A percentile compares a stretch with the other conserved stretches of the same genome.
Evolutionary conservation across 2,113 vertebrate genomes (phyloP).

Genomic region (Semnopithecus entellus): DNA sequence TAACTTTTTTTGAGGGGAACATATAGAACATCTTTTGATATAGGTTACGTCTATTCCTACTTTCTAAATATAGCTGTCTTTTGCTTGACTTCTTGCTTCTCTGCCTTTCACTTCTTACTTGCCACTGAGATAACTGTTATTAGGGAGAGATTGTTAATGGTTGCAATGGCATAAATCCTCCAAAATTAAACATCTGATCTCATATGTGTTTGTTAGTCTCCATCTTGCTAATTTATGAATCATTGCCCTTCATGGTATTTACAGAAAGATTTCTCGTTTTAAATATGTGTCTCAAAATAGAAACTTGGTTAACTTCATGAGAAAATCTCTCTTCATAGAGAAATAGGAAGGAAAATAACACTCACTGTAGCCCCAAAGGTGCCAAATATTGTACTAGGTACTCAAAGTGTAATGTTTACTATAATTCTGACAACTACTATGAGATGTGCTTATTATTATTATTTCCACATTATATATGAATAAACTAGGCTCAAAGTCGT

Average conservation of each 20-base stretch:
- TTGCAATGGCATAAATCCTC: not conserved
- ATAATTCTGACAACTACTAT: not conserved
- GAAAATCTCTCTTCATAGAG: not conserved
- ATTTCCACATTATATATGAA: not conserved
- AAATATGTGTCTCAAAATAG: slow-evolving; percentile 26
- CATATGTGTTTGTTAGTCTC: not conserved
- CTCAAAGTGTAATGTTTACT: not conserved
- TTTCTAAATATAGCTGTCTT: not conserved
- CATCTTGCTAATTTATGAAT: slow-evolving; percentile 51
- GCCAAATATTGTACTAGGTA: not conserved
- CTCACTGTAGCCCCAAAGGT: not conserved
- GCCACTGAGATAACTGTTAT: not conserved
- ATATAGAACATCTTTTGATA: not conserved
- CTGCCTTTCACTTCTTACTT: not conserved
- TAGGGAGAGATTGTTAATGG: not conserved
- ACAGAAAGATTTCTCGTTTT: slow-evolving; percentile 21
- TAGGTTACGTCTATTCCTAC: not conserved
- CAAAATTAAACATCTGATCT: slow-evolving; percentile 22
- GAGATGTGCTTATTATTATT: not conserved
- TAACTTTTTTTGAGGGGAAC: not conserved
- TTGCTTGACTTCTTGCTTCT: not conserved
- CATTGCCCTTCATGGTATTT: slow-evolving; percentile 31
- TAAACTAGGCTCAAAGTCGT: not conserved
- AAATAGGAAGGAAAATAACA: not conserved
- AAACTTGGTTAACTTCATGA: not conserved